Percentiles rank a stretch among this genome's conserved stretches.
These are phyloP conservation scores for Galaxea fascicularis DNA, from an alignment of 92 coral and sea anemone genomes.

Conservation along the genomic window DNA sequence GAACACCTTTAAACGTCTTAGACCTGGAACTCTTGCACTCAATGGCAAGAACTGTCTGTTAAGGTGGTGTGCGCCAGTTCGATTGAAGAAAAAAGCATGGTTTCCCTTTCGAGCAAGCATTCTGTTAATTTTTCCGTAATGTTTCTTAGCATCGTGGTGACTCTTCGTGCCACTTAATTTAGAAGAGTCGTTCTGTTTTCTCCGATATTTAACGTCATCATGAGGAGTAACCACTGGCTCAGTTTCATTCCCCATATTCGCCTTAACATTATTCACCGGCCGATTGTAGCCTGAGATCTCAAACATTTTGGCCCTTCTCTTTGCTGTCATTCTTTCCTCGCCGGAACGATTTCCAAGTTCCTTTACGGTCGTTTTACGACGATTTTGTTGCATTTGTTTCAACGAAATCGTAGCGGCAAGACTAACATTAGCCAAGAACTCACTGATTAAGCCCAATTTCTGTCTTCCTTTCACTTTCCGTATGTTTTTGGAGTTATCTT, in stretches of 20 bases:
- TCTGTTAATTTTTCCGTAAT: background rate
- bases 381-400: slow-evolving; percentile 12
- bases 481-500: background rate
- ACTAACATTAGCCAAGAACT: slow-evolving; percentile 15
- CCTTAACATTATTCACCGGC: background rate
- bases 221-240: background rate
- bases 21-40: background rate
- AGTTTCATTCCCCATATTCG: background rate
- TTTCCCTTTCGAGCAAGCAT: background rate
- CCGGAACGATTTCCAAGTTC: background rate
- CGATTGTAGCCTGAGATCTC: background rate
- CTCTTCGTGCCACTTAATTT: background rate
- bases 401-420: slow-evolving; percentile 23
- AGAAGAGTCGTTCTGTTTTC: background rate
- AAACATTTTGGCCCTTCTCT: background rate
- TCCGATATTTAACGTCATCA: background rate
- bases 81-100: background rate
- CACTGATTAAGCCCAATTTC: slow-evolving; percentile 11
- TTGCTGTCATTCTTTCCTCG: background rate
- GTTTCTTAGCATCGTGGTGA: background rate
- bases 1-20: background rate
- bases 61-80: background rate
- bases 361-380: background rate
- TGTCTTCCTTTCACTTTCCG: slow-evolving; percentile 24
- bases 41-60: background rate